These are phyloP conservation scores for Aproaerema taeniolella DNA, from an alignment of 2,888 invertebrate species.

Conservation along the genomic window DNA sequence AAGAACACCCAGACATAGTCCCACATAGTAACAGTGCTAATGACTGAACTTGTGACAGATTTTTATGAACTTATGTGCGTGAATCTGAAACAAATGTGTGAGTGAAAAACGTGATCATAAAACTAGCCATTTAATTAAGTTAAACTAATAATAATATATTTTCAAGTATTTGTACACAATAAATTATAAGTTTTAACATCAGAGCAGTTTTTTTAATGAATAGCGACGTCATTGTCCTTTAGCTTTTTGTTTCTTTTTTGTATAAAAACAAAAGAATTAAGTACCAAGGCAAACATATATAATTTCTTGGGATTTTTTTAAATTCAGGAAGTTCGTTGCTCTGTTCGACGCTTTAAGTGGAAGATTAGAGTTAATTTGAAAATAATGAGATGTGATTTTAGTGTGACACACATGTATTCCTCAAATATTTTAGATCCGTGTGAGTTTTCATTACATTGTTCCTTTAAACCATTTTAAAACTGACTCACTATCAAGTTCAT, in stretches of 20 bases:
- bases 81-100: too few species aligned
- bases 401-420: slow-evolving; percentile 38
- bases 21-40: slow-evolving; percentile 38
- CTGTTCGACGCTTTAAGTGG: slow-evolving; percentile 38
- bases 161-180: slow-evolving; percentile 12
- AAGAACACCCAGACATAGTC: slow-evolving; percentile 78
- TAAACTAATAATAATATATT: slow-evolving; percentile 17
- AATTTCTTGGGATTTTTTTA: too few species aligned
- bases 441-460: slow-evolving; percentile 11
- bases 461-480: too few species aligned
- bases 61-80: too few species aligned
- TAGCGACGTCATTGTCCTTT: slow-evolving; percentile 2
- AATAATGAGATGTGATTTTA: slow-evolving; percentile 62
- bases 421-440: slow-evolving; percentile 6
- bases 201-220: slow-evolving; percentile 12
- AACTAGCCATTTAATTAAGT: slow-evolving; percentile 16
- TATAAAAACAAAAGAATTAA: slow-evolving; percentile 50
- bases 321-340: slow-evolving; percentile 61
- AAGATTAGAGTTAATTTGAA: slow-evolving; percentile 65
- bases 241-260: slow-evolving; percentile 19
- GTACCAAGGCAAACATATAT: slow-evolving; percentile 40
- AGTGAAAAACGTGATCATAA: slow-evolving; percentile 6
- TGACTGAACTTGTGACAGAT: slow-evolving; percentile 18
- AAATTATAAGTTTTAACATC: slow-evolving; percentile 16
- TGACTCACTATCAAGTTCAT: too few species aligned